These are phyloP conservation scores for Gymnobelideus leadbeateri DNA, from an alignment of 2,113 vertebrate genomes.

Conservation along the genomic window DNA sequence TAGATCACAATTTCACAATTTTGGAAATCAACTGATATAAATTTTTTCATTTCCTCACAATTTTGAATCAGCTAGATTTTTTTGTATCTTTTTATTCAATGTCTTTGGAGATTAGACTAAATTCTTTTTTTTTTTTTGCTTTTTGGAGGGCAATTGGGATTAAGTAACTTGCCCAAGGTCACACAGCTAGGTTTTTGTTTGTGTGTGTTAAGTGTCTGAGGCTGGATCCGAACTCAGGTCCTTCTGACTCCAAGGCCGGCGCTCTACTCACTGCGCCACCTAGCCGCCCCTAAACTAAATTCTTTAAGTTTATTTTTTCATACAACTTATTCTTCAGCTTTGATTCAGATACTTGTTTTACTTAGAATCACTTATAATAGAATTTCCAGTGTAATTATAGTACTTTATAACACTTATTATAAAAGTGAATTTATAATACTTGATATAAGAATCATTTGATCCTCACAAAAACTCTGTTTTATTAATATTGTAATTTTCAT, in stretches of 20 bases:
- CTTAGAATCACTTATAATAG: neutral
- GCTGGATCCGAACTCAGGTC: too few species aligned
- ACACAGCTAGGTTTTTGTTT: too few species aligned
- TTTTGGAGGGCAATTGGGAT: too few species aligned
- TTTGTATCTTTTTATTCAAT: neutral
- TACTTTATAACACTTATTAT: neutral
- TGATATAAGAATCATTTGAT: too few species aligned
- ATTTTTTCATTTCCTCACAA: neutral
- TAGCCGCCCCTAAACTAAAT: too few species aligned
- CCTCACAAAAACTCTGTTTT: neutral
- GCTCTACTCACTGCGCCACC: too few species aligned
- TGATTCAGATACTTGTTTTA: neutral
- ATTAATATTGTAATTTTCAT: neutral
- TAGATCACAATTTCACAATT: neutral
- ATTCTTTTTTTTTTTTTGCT: too few species aligned
- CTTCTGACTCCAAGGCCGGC: too few species aligned
- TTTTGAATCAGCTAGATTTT: neutral
- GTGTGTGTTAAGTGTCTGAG: too few species aligned
- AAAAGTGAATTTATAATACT: neutral
- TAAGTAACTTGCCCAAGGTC: too few species aligned
- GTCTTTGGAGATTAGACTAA: neutral
- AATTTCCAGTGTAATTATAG: neutral
- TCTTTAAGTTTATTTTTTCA: neutral
- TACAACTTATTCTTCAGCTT: neutral
- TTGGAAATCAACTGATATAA: neutral